Evolutionary conservation across 2,888 invertebrate genomes (phyloP).

Genomic region (Camponotus fellah): DNA sequence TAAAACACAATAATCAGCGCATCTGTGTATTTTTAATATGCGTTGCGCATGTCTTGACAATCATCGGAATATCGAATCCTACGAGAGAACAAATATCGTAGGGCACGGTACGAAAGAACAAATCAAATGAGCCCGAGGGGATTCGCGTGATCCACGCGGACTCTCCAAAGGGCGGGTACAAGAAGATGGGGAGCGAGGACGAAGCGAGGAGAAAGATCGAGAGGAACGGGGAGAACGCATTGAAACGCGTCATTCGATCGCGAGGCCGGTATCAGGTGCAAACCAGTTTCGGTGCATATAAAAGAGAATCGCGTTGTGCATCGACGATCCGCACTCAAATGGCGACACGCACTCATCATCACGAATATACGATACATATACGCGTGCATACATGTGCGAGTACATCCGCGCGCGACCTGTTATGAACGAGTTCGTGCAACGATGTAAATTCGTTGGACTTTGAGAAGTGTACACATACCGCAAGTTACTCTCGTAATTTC

Average conservation of each 20-base stretch:
- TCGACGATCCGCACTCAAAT: slow-evolving; percentile 76
- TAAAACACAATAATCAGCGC: not conserved
- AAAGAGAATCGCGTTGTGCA: slow-evolving; percentile 64
- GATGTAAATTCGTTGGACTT: slow-evolving; percentile 48
- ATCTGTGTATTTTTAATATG: not conserved
- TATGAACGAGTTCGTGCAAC: slow-evolving; percentile 59
- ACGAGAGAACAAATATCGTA: slow-evolving; percentile 28
- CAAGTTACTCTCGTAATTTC: slow-evolving; percentile 35
- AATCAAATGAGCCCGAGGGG: slow-evolving; percentile 58
- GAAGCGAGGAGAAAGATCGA: slow-evolving; percentile 44
- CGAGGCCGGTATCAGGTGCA: slow-evolving; percentile 85
- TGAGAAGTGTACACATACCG: slow-evolving; percentile 50
- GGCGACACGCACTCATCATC: slow-evolving; percentile 75
- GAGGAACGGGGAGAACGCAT: slow-evolving; percentile 74
- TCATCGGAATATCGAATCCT: slow-evolving; percentile 25
- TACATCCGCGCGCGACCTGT: slow-evolving; percentile 20
- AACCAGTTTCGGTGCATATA: slow-evolving; percentile 83
- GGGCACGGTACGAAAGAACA: slow-evolving; percentile 45
- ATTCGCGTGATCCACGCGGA: slow-evolving; percentile 70
- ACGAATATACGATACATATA: slow-evolving; percentile 33
- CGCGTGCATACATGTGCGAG: not conserved
- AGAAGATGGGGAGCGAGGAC: slow-evolving; percentile 48
- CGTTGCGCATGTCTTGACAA: not conserved
- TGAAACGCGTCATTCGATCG: slow-evolving; percentile 85
- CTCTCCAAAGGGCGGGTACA: slow-evolving; percentile 32